Percentiles rank a stretch among this genome's conserved stretches.
Evolutionary conservation across 2,888 invertebrate genomes (phyloP).

Genomic region (Chironomus riparius): DNA sequence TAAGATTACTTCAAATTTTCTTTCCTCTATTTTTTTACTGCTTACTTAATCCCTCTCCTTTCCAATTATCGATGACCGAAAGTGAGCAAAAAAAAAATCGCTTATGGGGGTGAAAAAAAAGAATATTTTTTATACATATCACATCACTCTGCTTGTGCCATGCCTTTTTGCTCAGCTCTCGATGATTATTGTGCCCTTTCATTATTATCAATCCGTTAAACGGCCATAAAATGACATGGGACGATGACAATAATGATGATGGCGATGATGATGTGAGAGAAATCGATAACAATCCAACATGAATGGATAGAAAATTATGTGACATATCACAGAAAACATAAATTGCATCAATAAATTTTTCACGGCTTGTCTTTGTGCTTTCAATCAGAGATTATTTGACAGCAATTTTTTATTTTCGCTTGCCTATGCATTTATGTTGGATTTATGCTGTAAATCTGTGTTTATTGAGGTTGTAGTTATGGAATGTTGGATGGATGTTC

Average conservation of each 20-base stretch:
- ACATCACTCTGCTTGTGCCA: background rate
- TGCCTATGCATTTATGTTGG: too few species aligned
- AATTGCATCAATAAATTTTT: constrained; percentile 24
- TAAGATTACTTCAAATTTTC: background rate
- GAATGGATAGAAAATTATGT: background rate
- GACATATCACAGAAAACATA: background rate
- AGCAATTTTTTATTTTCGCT: too few species aligned
- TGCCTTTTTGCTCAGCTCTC: background rate
- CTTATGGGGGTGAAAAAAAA: too few species aligned
- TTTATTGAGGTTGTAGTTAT: too few species aligned
- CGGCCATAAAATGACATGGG: constrained; percentile 3
- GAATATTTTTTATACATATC: too few species aligned
- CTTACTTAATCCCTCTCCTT: background rate
- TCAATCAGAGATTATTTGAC: background rate
- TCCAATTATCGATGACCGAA: background rate
- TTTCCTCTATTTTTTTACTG: background rate
- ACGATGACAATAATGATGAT: background rate
- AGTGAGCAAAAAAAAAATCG: too few species aligned
- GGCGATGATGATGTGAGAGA: background rate
- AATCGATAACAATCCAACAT: constrained; percentile 25
- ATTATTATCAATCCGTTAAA: constrained; percentile 21
- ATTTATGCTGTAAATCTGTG: too few species aligned
- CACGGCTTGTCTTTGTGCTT: constrained; percentile 1
- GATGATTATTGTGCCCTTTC: background rate
- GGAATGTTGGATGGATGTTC: too few species aligned